Evolutionary conservation across 2,797 vertebrate species (phyloP), one percentile per base, ranked within the genome.

Genomic region (Forpus xanthops): DNA sequence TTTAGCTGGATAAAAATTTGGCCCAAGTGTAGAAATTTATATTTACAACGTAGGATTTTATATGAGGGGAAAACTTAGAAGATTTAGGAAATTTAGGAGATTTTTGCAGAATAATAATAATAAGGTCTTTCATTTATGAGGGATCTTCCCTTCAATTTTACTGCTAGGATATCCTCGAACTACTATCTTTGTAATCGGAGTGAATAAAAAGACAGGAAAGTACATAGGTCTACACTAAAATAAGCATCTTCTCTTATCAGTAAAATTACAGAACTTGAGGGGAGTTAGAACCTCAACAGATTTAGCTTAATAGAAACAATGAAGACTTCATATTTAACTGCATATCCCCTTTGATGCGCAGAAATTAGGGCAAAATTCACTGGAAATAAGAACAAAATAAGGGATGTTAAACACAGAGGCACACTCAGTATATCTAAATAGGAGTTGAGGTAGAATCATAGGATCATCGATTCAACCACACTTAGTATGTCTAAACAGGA

Each of bases 291-390:
- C 24, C 33, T 85, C 61, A 72, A 49, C 58, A 31, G 56, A 86
- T 81, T 62, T 88, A 62, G n/a, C 47, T 76, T 90, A 79, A 79
- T 15, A 87, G 61, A 92, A 91, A 67, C 23, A 87, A 25, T 1
- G 16, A 85, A 89, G 33, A 28, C 41, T 85, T 93, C 56, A 42
- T 64, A 79, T 85, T 82, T 90, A 93, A 90, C 35, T 49, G 24
- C 19, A 42, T 85, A 35, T 73, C 79, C 80, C 39, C 71, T 71
- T 44, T 78, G 85, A 91, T 2, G 1, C 27, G 68, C 25, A 76
- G 31, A 88, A 90, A 70, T 72, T 24, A 78, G 55, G 37, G 39
- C 47, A 91, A 86, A 95, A 91, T 90, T 85, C 83, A 88, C 31
- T 52, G 44, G 60, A 88, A 88, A 66, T 49, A 84, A 75, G 44